Evolutionary conservation across 2,797 vertebrate genomes (phyloP).

Genomic region (Anniella stebbinsi): DNA sequence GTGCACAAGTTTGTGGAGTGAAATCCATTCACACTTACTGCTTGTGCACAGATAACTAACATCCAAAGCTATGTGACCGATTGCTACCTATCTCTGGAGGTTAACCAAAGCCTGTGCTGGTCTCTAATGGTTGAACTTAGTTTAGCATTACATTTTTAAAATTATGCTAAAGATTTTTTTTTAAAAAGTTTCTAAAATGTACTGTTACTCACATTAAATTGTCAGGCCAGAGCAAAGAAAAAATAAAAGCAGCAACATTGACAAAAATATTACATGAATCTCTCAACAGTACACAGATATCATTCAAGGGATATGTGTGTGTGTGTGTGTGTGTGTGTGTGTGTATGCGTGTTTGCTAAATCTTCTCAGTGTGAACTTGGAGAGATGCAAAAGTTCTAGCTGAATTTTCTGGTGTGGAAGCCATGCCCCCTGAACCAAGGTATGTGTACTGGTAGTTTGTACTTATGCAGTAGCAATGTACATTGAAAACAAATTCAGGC

Average conservation of each 20-base stretch:
- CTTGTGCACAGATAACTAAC: background rate
- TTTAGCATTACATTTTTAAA: background rate
- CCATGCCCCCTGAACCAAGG: background rate
- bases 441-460: background rate
- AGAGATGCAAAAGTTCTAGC: background rate
- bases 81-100: background rate
- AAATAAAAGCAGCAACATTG: background rate
- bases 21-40: background rate
- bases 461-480: background rate
- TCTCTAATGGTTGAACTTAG: background rate
- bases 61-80: background rate
- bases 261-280: slow-evolving; percentile 37
- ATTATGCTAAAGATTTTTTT: too few species aligned
- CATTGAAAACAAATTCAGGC: background rate
- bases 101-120: background rate
- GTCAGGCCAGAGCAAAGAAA: background rate
- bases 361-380: background rate
- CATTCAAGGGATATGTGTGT: slow-evolving; percentile 50
- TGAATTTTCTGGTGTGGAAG: background rate
- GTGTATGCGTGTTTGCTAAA: background rate
- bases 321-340: background rate
- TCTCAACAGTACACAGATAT: slow-evolving; percentile 59
- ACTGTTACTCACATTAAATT: background rate
- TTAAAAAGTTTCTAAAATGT: background rate
- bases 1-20: background rate